These are phyloP conservation scores for Apodemus sylvaticus DNA, from an alignment of 2,113 vertebrate genomes.

Conservation along the genomic window DNA sequence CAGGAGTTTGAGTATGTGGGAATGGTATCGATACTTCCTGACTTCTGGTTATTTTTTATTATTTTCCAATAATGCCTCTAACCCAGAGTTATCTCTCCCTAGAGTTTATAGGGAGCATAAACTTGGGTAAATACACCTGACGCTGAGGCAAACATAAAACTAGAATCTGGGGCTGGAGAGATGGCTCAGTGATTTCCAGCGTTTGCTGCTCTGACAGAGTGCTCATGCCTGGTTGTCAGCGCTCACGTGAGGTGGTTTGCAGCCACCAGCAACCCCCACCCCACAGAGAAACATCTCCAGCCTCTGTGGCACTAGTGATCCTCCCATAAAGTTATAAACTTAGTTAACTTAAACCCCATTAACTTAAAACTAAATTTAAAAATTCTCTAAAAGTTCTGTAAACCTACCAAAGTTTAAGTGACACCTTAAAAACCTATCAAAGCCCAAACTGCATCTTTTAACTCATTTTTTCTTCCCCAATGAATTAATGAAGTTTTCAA, in stretches of 20 bases:
- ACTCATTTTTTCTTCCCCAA: not conserved
- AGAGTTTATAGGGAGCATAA: not conserved
- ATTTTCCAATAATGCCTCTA: not conserved
- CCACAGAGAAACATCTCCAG: not conserved
- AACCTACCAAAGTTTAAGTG: not conserved
- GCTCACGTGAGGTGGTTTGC: too few relatives aligned
- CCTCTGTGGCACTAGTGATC: not conserved
- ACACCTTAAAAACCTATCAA: not conserved
- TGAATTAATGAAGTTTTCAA: conserved; percentile 41
- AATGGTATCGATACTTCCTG: conserved; percentile 13
- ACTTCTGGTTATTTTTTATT: conserved; percentile 47
- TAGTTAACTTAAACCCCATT: too few relatives aligned
- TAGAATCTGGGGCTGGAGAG: not conserved
- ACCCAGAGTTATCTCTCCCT: not conserved
- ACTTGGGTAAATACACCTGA: not conserved
- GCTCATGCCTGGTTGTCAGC: not conserved
- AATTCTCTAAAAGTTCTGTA: not conserved
- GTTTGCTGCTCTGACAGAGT: too few relatives aligned
- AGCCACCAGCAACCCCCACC: not conserved
- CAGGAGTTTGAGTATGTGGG: conserved; percentile 17
- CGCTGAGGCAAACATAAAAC: not conserved
- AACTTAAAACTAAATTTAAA: not conserved
- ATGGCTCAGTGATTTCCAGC: too few relatives aligned
- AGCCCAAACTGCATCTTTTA: not conserved
- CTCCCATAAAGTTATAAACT: too few relatives aligned